Evolutionary conservation across 2,888 invertebrate species (phyloP).

Genomic region (Lasioglossum marginatum): DNA sequence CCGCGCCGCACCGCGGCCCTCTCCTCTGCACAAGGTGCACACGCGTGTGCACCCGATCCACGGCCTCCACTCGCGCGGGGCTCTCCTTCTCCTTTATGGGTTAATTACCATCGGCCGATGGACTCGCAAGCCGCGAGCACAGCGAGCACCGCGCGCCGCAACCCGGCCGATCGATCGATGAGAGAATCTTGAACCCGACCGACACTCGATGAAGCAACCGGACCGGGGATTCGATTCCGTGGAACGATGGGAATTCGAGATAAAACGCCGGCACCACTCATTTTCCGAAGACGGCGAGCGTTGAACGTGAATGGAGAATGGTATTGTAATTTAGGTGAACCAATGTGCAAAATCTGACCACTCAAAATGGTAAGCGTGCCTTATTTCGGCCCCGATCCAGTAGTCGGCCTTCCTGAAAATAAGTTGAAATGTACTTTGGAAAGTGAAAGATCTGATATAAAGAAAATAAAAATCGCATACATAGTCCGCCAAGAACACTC

Average conservation of each 20-base stretch:
- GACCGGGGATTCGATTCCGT: constrained; percentile 38
- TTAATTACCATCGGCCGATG: constrained; percentile 70
- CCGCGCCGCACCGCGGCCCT: constrained; percentile 2
- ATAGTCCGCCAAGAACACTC: background rate
- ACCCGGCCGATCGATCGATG: constrained; percentile 57
- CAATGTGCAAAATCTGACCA: background rate
- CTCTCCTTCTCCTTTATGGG: constrained; percentile 68
- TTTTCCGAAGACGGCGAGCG: constrained; percentile 19
- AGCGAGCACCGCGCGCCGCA: constrained; percentile 7
- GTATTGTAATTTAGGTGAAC: background rate
- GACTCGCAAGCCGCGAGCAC: constrained; percentile 18
- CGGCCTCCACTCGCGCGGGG: constrained; percentile 29
- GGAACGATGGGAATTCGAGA: constrained; percentile 49
- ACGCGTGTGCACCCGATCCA: constrained; percentile 40
- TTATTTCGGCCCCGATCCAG: too few species aligned
- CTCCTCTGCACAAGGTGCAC: constrained; percentile 24
- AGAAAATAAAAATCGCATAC: background rate
- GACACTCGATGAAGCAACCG: constrained; percentile 37
- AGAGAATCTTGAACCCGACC: constrained; percentile 59
- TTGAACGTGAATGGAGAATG: background rate
- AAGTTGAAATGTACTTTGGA: background rate
- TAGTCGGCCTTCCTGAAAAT: too few species aligned
- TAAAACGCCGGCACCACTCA: constrained; percentile 28
- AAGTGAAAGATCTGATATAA: background rate
- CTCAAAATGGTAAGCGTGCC: too few species aligned